Evolutionary conservation across 2,888 invertebrate species (phyloP), one percentile per base, ranked within the genome.

Genomic region (Lagria hirta): DNA sequence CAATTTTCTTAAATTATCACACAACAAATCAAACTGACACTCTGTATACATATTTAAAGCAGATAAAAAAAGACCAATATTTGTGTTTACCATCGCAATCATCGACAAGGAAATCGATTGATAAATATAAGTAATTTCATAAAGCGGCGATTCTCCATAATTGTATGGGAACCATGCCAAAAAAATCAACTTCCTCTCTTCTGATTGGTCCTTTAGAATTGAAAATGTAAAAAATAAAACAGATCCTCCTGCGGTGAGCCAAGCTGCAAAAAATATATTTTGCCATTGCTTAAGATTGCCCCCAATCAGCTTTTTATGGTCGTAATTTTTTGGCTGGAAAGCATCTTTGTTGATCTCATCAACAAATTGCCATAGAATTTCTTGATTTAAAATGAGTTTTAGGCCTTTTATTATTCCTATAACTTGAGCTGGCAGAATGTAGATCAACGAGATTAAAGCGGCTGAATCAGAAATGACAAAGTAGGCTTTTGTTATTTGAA

Each of bases 161-260:
- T 38, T 22, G 7, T 7, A 38, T 1, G 38, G 38, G 13, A 29
- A 38, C 38, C 29, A 45, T 30, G 38, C 38, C 1, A 28, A 16
- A 21, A 38, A 38, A 2, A 22, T 20, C 2, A 29, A 14, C 29
- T 17, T 14, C 10, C 11, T 28, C n/a, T 29, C 27, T 3, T 37
- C 11, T 15, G 37, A 28, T 20, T 16, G 12, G 27, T 38, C 22
- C 13, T 23, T 11, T 10, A 40, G 16, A 1, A 24, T 23, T 17
- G 16, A 40, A 23, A 23, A 3, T 6, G 24, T 14, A 30, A 22
- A 40, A 16, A 40, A 30, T 6, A n/a, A n/a, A n/a, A n/a, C n/a
- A n/a, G n/a, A n/a, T n/a, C n/a, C n/a, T 18, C 21, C 7, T 6
- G 26, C 15, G 3, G 7, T 27, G 14, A 12, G 6, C 7, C 11